A percentile compares a stretch with the other conserved stretches of the same genome.
phyloP scores from a whole-genome alignment of 2,797 vertebrate species.

The Crocidura indochinensis region DNA sequence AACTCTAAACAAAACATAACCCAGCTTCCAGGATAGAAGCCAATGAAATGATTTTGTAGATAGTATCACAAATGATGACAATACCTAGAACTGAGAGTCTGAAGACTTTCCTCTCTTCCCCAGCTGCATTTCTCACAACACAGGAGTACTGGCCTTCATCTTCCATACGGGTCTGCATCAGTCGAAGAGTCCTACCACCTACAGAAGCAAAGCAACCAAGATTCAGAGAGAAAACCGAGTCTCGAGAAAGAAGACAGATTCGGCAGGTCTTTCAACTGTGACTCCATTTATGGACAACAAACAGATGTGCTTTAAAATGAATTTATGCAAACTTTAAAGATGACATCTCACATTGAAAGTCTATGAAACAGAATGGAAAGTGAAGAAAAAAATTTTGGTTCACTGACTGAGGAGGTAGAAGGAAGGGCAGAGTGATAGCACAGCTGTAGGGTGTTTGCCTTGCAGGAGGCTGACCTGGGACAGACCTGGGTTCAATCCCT shows the following conservation, averaged over 20 bases:
- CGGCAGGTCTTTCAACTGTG: no score
- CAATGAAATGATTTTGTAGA: neutral
- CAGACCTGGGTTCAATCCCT: no score
- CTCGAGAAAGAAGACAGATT: no score
- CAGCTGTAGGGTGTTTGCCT: no score
- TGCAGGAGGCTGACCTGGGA: no score
- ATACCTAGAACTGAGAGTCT: conserved; percentile 95
- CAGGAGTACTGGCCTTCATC: conserved; percentile 96
- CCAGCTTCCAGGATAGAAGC: conserved; percentile 26
- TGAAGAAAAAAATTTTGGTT: neutral
- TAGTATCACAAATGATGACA: neutral
- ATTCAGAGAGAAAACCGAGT: conserved; percentile 8
- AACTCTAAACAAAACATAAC: conserved; percentile 58
- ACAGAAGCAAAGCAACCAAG: conserved; percentile 61
- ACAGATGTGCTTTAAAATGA: neutral
- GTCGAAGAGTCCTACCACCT: conserved; percentile 95
- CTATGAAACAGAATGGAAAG: no score
- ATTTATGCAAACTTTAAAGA: conserved; percentile 7
- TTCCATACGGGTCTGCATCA: conserved; percentile 91
- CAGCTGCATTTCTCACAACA: conserved; percentile 94
- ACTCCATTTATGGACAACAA: no score
- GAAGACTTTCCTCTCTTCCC: conserved; percentile 95
- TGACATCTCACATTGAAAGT: neutral
- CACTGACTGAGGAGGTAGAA: neutral
- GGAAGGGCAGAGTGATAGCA: neutral